phyloP scores from a whole-genome alignment of 2,113 vertebrate species.

The Dasyurus viverrinus region DNA sequence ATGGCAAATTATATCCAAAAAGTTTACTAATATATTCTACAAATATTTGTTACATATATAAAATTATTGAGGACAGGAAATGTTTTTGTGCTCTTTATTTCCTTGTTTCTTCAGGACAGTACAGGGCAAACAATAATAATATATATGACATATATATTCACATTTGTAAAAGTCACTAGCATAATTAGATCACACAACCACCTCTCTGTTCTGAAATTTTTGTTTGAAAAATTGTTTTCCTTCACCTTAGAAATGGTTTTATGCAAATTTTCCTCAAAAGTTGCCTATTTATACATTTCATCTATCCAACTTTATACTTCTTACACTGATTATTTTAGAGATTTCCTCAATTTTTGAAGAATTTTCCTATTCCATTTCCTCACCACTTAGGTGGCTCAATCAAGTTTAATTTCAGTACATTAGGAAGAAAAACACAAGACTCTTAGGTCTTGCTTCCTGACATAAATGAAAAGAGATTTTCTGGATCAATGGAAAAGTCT shows the following conservation, averaged over 20 bases:
- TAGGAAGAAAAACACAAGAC: neutral
- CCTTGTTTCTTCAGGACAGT: neutral
- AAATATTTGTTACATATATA: no score
- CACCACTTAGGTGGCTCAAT: neutral
- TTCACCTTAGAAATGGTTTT: constrained; percentile 12
- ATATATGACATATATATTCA: neutral
- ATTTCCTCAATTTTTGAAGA: neutral
- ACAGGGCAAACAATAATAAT: neutral
- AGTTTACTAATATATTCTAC: neutral
- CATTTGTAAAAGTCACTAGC: neutral
- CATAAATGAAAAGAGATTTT: neutral
- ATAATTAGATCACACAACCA: neutral
- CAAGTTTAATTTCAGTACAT: neutral
- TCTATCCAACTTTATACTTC: neutral
- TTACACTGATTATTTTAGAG: neutral
- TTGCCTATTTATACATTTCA: constrained; percentile 40
- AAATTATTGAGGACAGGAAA: no score
- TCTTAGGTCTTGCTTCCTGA: neutral
- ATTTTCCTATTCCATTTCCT: neutral
- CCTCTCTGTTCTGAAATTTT: constrained; percentile 8
- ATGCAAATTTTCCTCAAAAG: constrained; percentile 26
- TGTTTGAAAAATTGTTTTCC: constrained; percentile 31
- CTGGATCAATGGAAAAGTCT: neutral
- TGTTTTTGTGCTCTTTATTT: no score
- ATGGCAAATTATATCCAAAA: neutral